Percentiles rank a stretch among this genome's conserved stretches.
Evolutionary conservation across 2,113 vertebrate genomes (phyloP).

Genomic region (Silurus glanis): DNA sequence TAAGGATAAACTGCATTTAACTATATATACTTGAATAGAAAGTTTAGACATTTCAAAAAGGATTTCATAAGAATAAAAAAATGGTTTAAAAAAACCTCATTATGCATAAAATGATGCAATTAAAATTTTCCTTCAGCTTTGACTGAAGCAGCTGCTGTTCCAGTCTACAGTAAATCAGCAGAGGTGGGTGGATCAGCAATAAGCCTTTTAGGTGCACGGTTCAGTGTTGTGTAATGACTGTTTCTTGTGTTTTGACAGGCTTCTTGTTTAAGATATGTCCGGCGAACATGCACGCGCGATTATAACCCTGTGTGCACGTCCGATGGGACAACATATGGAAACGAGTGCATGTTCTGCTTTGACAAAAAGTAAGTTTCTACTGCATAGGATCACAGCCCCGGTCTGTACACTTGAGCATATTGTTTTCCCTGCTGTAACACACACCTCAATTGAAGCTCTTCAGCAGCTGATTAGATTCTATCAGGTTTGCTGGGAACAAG

Average conservation of each 20-base stretch:
- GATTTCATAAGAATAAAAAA: background rate
- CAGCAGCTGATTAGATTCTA: background rate
- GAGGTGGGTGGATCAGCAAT: background rate
- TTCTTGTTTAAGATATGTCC: background rate
- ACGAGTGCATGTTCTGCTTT: slow-evolving; percentile 50
- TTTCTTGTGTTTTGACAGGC: slow-evolving; percentile 35
- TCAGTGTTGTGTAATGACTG: background rate
- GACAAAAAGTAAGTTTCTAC: slow-evolving; percentile 33
- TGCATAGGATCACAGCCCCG: background rate
- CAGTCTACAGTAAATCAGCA: background rate
- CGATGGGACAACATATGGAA: slow-evolving; percentile 44
- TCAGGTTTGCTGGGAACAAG: background rate
- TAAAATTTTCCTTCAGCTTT: background rate
- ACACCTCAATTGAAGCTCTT: background rate
- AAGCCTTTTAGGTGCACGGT: background rate
- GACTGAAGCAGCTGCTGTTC: background rate
- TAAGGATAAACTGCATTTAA: background rate
- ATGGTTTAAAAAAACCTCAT: background rate
- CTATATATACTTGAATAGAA: background rate
- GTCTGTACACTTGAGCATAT: background rate
- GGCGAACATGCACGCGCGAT: background rate
- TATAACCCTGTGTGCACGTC: slow-evolving; percentile 47
- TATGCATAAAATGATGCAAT: background rate
- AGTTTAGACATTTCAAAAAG: background rate
- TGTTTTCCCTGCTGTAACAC: background rate